These are phyloP conservation scores for Delphinus delphis DNA, from an alignment of 2,113 vertebrate species.

Conservation along the genomic window DNA sequence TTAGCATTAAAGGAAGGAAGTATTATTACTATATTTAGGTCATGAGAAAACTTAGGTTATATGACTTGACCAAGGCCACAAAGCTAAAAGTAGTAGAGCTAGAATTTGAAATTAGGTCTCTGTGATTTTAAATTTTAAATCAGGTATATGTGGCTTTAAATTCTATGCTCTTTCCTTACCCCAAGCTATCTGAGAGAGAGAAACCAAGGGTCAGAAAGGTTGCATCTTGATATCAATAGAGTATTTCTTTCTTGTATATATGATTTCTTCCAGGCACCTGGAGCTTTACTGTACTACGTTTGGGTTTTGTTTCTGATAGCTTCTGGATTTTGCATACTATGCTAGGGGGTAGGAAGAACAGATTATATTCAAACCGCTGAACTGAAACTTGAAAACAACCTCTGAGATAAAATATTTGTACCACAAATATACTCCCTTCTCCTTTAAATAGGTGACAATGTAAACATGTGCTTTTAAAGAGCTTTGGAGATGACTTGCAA, in stretches of 20 bases:
- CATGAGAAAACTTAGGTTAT: slow-evolving; percentile 1
- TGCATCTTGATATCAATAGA: background rate
- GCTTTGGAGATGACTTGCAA: slow-evolving; percentile 5
- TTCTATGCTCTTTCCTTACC: background rate
- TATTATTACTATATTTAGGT: background rate
- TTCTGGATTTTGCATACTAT: slow-evolving; percentile 19
- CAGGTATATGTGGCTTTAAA: slow-evolving; percentile 34
- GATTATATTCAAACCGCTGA: slow-evolving; percentile 40
- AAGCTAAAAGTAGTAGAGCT: background rate
- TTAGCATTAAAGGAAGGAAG: background rate
- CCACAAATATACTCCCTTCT: background rate
- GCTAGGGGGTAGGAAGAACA: background rate
- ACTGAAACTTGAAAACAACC: slow-evolving; percentile 42
- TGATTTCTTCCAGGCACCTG: background rate
- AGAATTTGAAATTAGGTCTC: slow-evolving; percentile 4
- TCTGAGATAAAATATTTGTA: slow-evolving; percentile 53
- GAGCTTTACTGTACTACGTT: background rate
- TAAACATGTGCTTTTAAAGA: slow-evolving; percentile 43
- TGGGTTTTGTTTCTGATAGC: slow-evolving; percentile 3
- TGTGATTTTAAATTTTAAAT: slow-evolving; percentile 24
- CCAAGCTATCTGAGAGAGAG: background rate
- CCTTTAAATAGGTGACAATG: slow-evolving; percentile 21
- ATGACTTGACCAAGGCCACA: background rate
- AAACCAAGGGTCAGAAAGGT: background rate
- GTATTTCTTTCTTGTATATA: background rate